Evolutionary conservation across 2,113 vertebrate species (phyloP).

Genomic region (Dasyurus viverrinus): DNA sequence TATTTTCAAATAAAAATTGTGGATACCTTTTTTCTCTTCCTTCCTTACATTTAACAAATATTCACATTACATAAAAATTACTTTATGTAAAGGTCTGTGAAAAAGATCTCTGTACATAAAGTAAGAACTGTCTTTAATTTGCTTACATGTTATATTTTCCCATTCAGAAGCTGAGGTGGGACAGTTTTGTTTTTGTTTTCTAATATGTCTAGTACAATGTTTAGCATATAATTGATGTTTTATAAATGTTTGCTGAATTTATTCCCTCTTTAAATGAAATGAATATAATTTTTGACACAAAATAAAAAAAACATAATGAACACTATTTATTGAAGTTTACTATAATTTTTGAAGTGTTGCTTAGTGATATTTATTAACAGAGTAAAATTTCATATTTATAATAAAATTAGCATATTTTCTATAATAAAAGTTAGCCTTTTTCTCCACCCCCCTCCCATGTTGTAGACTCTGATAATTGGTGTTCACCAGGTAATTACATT

Average conservation of each 20-base stretch:
- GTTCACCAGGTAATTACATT: not conserved
- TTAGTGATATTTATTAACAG: not conserved
- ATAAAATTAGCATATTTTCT: not conserved
- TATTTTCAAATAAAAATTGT: not conserved
- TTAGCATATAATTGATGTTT: not conserved
- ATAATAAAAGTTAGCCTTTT: not conserved
- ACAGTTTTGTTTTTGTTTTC: not conserved
- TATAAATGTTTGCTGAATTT: not conserved
- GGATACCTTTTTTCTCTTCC: not conserved
- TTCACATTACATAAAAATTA: not conserved
- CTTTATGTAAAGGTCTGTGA: too few relatives aligned
- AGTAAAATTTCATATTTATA: not conserved
- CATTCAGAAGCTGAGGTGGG: not conserved
- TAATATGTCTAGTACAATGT: not conserved
- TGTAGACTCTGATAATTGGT: slow-evolving; percentile 41
- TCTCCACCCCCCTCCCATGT: not conserved
- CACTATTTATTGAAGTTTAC: not conserved
- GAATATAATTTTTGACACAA: not conserved
- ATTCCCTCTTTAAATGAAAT: not conserved
- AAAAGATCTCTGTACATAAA: too few relatives aligned
- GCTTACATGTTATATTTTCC: not conserved
- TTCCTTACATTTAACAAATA: not conserved
- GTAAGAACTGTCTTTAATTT: not conserved
- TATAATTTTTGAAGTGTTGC: not conserved
- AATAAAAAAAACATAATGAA: not conserved